Evolutionary conservation across 2,797 vertebrate genomes (phyloP), one percentile per base, ranked within the genome.

Genomic region (Periophthalmus magnuspinnatus): DNA sequence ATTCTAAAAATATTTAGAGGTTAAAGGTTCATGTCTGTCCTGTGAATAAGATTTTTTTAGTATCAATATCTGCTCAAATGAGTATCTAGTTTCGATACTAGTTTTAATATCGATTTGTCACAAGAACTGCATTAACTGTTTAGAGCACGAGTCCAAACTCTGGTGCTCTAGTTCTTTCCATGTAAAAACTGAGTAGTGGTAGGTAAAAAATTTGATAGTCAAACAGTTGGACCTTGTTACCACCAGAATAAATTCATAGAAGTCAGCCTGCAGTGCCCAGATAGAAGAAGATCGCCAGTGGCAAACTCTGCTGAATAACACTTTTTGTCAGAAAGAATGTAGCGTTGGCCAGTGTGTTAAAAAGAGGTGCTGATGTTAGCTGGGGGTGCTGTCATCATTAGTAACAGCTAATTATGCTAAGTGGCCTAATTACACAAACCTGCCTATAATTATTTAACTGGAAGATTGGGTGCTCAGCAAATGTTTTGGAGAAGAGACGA

Each of bases 351-450:
- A 17, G 41, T 14, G 0, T 34, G 21, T 41, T 45, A 62, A 6
- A 62, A 10, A 34, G 36, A 21, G 34, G 59, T 61, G 59, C 59
- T 61, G 17, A 16, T 62, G 60, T 41, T 62, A 22, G 60, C n/a
- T n/a, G 34, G 22, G 36, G 60, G 60, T 24, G 60, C n/a, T 41
- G 60, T 62, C 21, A 24, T 62, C 21, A 22, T 45, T 41, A 45
- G n/a, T 62, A 62, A 62, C 36, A 11, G 6, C 34, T 14, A 6
- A 41, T 60, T 60, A n/a, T 34, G 60, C n/a, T 62, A 62, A 38
- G 9, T 62, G 36, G 21, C n/a, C 5, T 22, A 62, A 22, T 62
- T 41, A 62, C 10, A 24, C 11, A 13, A 38, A 45, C 41, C 8
- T 45, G 60, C 14, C n/a, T 21, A 22, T 13, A 62, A 22, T 62